A percentile compares a stretch with the other conserved stretches of the same genome.
Conservation (phyloP, 1,140 invertebrate species). For the Idris sp. region DNA sequence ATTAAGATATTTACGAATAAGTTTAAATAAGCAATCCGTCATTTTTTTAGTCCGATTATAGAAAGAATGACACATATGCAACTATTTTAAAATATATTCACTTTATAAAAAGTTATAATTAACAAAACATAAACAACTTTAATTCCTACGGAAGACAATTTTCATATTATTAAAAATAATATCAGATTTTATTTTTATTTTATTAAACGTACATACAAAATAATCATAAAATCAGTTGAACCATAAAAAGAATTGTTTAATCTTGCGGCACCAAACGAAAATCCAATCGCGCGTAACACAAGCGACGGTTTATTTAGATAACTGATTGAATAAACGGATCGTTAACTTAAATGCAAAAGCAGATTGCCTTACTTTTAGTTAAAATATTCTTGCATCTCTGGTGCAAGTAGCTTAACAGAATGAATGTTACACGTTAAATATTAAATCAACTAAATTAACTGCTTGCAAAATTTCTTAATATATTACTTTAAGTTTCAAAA, state of each 20-base stretch:
- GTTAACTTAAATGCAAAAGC: slow-evolving; percentile 23
- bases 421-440: slow-evolving; percentile 17
- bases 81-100: no score
- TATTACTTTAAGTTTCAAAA: slow-evolving; percentile 17
- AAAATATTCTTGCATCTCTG: slow-evolving; percentile 10
- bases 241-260: slow-evolving; percentile 2
- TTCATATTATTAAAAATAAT: no score
- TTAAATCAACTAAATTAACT: slow-evolving; percentile 3
- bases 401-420: slow-evolving; percentile 19
- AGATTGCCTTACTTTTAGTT: slow-evolving; percentile 19
- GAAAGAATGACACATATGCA: no score
- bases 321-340: slow-evolving; percentile 33
- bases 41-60: no score
- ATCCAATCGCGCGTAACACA: slow-evolving; percentile 11
- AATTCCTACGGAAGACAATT: no score
- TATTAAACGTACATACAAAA: no score
- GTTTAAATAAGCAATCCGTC: no score
- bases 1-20: no score
- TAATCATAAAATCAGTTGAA: no score
- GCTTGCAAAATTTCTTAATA: slow-evolving; percentile 2
- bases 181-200: no score
- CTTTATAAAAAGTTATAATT: no score
- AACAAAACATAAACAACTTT: no score
- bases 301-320: slow-evolving; percentile 25
- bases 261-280: slow-evolving; percentile 3